A percentile compares a stretch with the other conserved stretches of the same genome.
Evolutionary conservation across 2,888 invertebrate genomes (phyloP).

Genomic region (Petrophora chlorosata): DNA sequence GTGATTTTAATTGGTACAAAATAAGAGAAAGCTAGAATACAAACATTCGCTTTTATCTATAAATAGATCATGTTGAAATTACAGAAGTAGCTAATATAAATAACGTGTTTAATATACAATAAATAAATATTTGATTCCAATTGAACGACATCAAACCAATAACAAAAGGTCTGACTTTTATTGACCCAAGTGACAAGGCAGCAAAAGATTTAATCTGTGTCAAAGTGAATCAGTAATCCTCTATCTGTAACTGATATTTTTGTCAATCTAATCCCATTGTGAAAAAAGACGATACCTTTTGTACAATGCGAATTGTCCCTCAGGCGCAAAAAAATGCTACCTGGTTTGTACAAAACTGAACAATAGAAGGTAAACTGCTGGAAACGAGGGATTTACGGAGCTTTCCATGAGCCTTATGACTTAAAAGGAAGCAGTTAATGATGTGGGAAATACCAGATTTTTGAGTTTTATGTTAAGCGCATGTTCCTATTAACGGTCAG

Average conservation of each 20-base stretch:
- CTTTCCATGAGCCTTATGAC: too few species aligned
- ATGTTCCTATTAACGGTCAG: too few species aligned
- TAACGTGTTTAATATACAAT: too few species aligned
- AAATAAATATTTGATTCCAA: too few species aligned
- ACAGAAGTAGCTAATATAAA: too few species aligned
- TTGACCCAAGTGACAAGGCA: slow-evolving; percentile 9
- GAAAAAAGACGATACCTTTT: slow-evolving; percentile 21
- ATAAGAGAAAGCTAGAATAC: too few species aligned
- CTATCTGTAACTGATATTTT: slow-evolving; percentile 27
- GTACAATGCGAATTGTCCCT: slow-evolving; percentile 13
- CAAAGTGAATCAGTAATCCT: slow-evolving; percentile 17
- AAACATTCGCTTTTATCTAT: too few species aligned
- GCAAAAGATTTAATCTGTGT: slow-evolving; percentile 13
- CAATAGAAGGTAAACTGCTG: slow-evolving; percentile 3
- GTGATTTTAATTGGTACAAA: too few species aligned
- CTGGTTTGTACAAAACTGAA: slow-evolving; percentile 21
- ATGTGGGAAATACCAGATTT: too few species aligned
- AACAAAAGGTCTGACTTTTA: neutral
- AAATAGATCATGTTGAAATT: too few species aligned
- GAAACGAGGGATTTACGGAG: slow-evolving; percentile 1
- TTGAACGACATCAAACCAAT: neutral
- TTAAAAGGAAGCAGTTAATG: too few species aligned
- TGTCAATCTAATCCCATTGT: slow-evolving; percentile 17
- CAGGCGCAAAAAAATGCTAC: slow-evolving; percentile 27
- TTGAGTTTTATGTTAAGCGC: too few species aligned